Conservation (phyloP, 2,888 invertebrate species). For the Patella caerulea region DNA sequence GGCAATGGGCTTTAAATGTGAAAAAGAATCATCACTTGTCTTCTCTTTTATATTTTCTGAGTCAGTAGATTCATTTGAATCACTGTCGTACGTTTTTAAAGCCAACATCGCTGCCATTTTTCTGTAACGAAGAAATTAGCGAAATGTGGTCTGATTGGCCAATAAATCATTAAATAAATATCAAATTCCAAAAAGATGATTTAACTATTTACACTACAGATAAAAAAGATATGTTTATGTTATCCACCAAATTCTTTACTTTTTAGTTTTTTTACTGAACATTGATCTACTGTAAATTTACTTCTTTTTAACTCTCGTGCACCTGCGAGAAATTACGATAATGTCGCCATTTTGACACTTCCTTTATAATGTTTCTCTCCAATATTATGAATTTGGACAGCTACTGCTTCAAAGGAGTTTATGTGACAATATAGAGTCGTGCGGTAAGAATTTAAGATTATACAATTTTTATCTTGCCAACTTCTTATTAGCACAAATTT, state of each 20-base stretch:
- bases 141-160: neutral
- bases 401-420: too few relatives aligned
- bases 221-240: too few relatives aligned
- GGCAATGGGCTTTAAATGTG: conserved; percentile 61
- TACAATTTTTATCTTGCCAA: too few relatives aligned
- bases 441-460: too few relatives aligned
- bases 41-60: conserved; percentile 73
- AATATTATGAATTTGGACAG: too few relatives aligned
- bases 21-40: conserved; percentile 47
- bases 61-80: conserved; percentile 77
- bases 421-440: too few relatives aligned
- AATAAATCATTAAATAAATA: neutral
- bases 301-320: conserved; percentile 14
- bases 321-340: conserved; percentile 30
- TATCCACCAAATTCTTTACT: too few relatives aligned
- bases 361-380: conserved; percentile 27
- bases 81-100: conserved; percentile 82
- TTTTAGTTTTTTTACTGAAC: too few relatives aligned
- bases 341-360: conserved; percentile 47
- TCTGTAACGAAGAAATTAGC: neutral
- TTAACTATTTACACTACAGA: too few relatives aligned
- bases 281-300: too few relatives aligned
- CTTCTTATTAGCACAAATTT: too few relatives aligned
- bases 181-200: neutral
- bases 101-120: conserved; percentile 70